These are phyloP conservation scores for Orthonevra nobilis DNA, from an alignment of 2,888 invertebrate genomes.

Conservation along the genomic window DNA sequence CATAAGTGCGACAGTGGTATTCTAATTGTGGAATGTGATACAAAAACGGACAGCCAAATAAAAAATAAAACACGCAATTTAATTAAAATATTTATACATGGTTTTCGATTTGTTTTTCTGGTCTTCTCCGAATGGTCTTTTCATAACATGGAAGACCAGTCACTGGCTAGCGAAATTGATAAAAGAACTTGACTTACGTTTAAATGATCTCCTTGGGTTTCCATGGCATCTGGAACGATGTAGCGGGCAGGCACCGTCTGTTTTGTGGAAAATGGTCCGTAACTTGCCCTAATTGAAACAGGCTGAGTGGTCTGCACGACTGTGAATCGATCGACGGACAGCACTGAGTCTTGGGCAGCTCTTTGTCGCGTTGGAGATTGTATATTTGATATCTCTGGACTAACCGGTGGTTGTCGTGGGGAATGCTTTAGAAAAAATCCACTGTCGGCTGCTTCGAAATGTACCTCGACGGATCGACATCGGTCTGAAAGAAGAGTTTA, in stretches of 20 bases:
- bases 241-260: slow-evolving; percentile 94
- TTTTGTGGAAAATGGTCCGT: slow-evolving; percentile 96
- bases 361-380: slow-evolving; percentile 74
- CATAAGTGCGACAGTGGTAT: slow-evolving; percentile 82
- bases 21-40: slow-evolving; percentile 75
- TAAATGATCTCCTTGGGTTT: slow-evolving; percentile 81
- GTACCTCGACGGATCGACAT: slow-evolving; percentile 89
- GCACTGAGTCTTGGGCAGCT: slow-evolving; percentile 83
- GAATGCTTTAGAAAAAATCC: slow-evolving; percentile 94
- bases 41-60: slow-evolving; percentile 11
- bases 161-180: too few species aligned
- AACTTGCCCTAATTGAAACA: slow-evolving; percentile 93
- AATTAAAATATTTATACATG: slow-evolving; percentile 44
- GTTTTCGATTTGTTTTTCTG: slow-evolving; percentile 36
- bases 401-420: slow-evolving; percentile 85
- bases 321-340: slow-evolving; percentile 93
- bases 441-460: slow-evolving; percentile 94
- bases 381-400: slow-evolving; percentile 77
- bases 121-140: slow-evolving; percentile 21
- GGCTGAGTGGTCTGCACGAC: slow-evolving; percentile 95
- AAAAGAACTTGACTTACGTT: slow-evolving; percentile 74
- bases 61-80: slow-evolving; percentile 35
- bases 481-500: slow-evolving; percentile 82
- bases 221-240: slow-evolving; percentile 91
- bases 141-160: background rate